Evolutionary conservation across 2,113 vertebrate genomes (phyloP), one percentile per base, ranked within the genome.

Genomic region (Corythornis cristatus): DNA sequence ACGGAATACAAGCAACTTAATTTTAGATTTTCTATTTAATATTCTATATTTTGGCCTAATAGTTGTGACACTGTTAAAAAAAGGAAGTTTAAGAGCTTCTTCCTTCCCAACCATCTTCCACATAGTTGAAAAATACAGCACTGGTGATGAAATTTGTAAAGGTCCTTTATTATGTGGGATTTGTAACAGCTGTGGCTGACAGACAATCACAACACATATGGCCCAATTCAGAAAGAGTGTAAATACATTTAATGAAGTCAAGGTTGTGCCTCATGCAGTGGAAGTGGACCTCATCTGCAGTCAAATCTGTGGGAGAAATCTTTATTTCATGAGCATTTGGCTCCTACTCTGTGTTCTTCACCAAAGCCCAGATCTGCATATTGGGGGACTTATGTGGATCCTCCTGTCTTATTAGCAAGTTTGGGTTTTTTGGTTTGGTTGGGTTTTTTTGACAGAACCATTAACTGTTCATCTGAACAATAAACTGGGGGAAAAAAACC

Each of bases 11-110:
- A 90, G 89, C 74, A 73, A 66, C 31, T 79, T 89, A 56, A 74
- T 84, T 88, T 76, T 78, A 88, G 58, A 50, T 68, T 78, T 78
- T 90, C 62, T 95, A 83, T 96, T 92, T 93, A 94, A 89, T 84
- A 31, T 54, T 89, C 21, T 92, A 60, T 85, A 31, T 75, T 94
- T 88, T 91, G 88, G 79, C 92, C 85, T 93, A 89, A 26, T 7
- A 67, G 83, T 85, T 84, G 62, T 92, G 58, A 66, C 8, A 15
- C 58, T 76, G 42, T 86, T 90, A 35, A 25, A 71, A 68, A 51
- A 83, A 75, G 23, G 29, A 78, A 25, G 29, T 78, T 61, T 48
- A 82, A 79, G 54, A 82, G 33, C 15, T 57, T 58, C 22, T 93
- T 92, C 15, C 35, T 61, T 85, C 68, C 79, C 67, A 22, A 26